Conservation (phyloP, 2,888 invertebrate species). For the Plagodis dolabraria region DNA sequence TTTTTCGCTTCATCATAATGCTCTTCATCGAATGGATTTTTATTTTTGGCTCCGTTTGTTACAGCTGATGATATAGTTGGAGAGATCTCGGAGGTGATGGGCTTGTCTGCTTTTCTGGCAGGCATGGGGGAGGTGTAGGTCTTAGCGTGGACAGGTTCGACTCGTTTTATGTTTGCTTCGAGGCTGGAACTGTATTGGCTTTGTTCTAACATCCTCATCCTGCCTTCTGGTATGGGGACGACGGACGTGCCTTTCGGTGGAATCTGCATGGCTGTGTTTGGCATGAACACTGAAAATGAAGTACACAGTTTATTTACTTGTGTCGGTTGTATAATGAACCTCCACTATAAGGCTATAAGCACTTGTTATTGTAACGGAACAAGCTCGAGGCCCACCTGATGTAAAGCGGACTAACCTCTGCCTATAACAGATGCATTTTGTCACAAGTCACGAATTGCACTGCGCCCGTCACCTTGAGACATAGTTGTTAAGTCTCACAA, state of each 20-base stretch:
- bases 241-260: conserved; percentile 68
- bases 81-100: conserved; percentile 36
- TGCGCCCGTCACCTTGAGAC: too few species aligned
- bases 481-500: too few species aligned
- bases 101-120: conserved; percentile 42
- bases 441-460: too few species aligned
- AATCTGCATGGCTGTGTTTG: conserved; percentile 61
- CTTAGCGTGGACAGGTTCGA: conserved; percentile 56
- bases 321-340: too few species aligned
- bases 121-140: conserved; percentile 48
- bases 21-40: conserved; percentile 75
- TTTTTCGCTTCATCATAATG: conserved; percentile 87
- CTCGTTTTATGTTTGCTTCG: conserved; percentile 83
- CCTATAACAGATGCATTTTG: too few species aligned
- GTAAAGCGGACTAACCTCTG: too few species aligned
- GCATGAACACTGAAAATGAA: conserved; percentile 60
- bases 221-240: conserved; percentile 84
- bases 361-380: too few species aligned
- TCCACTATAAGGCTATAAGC: too few species aligned
- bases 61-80: conserved; percentile 59
- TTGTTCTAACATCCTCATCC: conserved; percentile 82
- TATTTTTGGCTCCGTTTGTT: conserved; percentile 38
- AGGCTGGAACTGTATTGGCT: conserved; percentile 85
- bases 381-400: too few species aligned
- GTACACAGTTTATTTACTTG: too few species aligned